phyloP scores from a whole-genome alignment of 2,888 invertebrate genomes.

The Adineta ricciae region DNA sequence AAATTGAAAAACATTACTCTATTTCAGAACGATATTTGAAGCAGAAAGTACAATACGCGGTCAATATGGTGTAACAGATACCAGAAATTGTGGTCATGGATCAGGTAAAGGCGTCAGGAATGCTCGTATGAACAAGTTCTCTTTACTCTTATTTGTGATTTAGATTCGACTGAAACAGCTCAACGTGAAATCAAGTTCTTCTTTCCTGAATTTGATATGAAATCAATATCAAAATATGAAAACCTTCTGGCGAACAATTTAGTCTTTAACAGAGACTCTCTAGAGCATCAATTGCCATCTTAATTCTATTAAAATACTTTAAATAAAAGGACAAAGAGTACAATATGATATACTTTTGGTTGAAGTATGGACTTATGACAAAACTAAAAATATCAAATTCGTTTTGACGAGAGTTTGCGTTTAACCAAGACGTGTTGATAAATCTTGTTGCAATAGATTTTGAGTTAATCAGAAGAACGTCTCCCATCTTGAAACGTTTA shows the following conservation, averaged over 20 bases:
- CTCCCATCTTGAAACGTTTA: too few relatives aligned
- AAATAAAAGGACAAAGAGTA: neutral
- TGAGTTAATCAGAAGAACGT: too few relatives aligned
- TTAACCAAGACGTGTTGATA: too few relatives aligned
- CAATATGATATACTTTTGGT: neutral
- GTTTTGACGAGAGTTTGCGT: too few relatives aligned
- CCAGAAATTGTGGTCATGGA: constrained; percentile 84
- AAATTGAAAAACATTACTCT: neutral
- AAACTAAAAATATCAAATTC: too few relatives aligned
- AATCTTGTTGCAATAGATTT: too few relatives aligned
- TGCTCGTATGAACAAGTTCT: neutral
- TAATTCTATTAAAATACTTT: neutral
- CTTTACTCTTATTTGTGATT: constrained; percentile 30
- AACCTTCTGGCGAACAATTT: neutral
- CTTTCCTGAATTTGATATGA: constrained; percentile 67
- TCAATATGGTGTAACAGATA: constrained; percentile 77
- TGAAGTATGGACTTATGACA: too few relatives aligned
- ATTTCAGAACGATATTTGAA: constrained; percentile 66
- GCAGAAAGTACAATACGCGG: constrained; percentile 71
- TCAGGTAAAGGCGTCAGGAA: constrained; percentile 64
- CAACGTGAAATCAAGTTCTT: constrained; percentile 68
- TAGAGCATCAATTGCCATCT: neutral
- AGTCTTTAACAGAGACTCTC: constrained; percentile 17
- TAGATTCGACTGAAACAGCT: constrained; percentile 68
- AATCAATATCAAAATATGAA: neutral